Evolutionary conservation across 2,888 invertebrate genomes (phyloP).

Genomic region (Lumbricus terrestris): DNA sequence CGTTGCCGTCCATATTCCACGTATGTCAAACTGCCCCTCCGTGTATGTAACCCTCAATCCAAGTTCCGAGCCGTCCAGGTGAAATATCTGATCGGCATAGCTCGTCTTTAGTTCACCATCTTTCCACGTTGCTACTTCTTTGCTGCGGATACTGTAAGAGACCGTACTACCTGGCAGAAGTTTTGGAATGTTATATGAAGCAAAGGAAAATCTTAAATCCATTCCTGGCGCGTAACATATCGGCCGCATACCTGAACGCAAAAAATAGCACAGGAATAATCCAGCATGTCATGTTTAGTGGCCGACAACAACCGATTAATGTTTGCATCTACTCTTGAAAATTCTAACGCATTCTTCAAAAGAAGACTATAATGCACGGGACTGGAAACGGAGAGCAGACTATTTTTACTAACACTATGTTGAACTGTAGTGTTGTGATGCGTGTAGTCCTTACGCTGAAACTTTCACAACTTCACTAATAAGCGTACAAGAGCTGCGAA

Average conservation of each 20-base stretch:
- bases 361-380: no score
- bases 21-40: background rate
- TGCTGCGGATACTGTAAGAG: background rate
- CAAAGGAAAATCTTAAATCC: background rate
- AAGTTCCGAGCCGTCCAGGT: background rate
- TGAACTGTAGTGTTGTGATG: no score
- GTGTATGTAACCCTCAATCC: background rate
- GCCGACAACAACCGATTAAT: no score
- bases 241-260: background rate
- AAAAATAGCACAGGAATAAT: background rate
- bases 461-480: no score
- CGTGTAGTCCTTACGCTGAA: no score
- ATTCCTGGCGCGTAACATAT: background rate
- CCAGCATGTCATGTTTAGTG: no score
- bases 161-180: background rate
- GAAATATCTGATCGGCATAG: background rate
- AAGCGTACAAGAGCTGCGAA: no score
- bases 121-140: background rate
- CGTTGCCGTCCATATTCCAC: no score
- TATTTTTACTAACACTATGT: no score
- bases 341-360: no score
- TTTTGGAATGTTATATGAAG: background rate
- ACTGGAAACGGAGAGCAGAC: no score
- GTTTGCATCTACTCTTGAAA: no score
- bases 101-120: background rate